Conservation (phyloP, 2,797 vertebrate genomes). For the Gymnocypris eckloni region DNA sequence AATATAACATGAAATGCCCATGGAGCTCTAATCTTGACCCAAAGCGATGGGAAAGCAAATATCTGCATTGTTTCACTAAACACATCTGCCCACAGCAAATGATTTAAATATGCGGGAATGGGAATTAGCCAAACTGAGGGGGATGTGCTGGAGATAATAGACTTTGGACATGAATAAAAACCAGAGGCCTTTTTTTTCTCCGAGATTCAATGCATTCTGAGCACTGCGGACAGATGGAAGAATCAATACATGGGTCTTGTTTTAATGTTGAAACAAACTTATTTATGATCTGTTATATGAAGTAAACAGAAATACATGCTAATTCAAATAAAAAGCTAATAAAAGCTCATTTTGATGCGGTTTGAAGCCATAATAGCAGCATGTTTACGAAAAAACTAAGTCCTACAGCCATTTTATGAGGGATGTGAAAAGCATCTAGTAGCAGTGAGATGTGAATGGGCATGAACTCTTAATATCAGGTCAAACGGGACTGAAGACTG, state of each 20-base stretch:
- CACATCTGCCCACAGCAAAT: constrained; percentile 12
- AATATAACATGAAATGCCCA: constrained; percentile 18
- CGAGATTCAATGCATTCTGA: background rate
- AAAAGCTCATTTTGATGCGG: background rate
- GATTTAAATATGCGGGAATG: constrained; percentile 21
- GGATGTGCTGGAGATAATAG: constrained; percentile 13
- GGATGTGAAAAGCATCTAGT: constrained; percentile 44
- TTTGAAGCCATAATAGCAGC: background rate
- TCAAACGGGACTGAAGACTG: constrained; percentile 66
- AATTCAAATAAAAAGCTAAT: background rate
- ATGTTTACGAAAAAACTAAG: background rate
- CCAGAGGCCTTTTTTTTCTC: background rate
- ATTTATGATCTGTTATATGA: background rate
- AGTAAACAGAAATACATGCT: background rate
- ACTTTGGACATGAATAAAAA: constrained; percentile 16
- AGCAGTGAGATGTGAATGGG: constrained; percentile 54
- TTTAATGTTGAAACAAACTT: background rate
- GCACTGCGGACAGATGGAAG: background rate
- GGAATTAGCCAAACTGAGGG: constrained; percentile 25
- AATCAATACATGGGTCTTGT: background rate
- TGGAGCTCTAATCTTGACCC: constrained; percentile 6
- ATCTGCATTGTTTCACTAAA: constrained; percentile 14
- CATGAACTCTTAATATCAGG: constrained; percentile 62
- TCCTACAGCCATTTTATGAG: background rate
- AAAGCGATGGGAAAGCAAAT: constrained; percentile 41